phyloP scores from a whole-genome alignment of 1,140 invertebrate species.

The Saccostrea cuccullata region DNA sequence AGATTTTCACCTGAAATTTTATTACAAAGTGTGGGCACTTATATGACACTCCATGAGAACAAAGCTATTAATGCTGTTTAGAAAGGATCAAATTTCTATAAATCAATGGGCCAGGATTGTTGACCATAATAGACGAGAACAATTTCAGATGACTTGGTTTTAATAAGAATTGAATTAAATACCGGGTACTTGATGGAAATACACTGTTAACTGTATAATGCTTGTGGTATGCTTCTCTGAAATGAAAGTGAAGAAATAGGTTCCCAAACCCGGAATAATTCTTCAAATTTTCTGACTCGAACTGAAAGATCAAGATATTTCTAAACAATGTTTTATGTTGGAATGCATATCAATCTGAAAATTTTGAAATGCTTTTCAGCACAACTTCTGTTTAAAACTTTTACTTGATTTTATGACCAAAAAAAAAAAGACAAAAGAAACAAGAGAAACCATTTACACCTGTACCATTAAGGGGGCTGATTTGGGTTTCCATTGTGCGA shows the following conservation, averaged over 20 bases:
- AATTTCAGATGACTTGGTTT: neutral
- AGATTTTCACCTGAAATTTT: neutral
- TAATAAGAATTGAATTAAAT: neutral
- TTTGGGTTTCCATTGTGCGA: too few species aligned
- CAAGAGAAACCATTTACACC: too few species aligned
- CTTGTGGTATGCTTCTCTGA: too few species aligned
- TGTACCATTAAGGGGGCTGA: too few species aligned
- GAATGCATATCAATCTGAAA: neutral
- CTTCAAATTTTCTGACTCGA: too few species aligned
- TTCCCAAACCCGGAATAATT: too few species aligned
- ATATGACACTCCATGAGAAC: neutral
- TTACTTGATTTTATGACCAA: too few species aligned
- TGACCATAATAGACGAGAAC: neutral
- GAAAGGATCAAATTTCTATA: slow-evolving; percentile 10
- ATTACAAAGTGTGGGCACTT: slow-evolving; percentile 3
- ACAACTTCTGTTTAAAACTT: too few species aligned
- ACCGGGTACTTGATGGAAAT: neutral
- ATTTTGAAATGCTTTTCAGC: neutral
- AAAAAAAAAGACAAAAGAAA: too few species aligned
- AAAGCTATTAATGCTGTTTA: slow-evolving; percentile 20
- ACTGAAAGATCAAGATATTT: too few species aligned
- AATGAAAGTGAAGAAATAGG: too few species aligned
- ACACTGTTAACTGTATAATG: neutral
- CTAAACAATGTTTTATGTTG: too few species aligned
- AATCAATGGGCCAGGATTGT: neutral